Base-by-base conservation (phyloP, 2,797 vertebrate species). In the Lithobates pipiens region DNA sequence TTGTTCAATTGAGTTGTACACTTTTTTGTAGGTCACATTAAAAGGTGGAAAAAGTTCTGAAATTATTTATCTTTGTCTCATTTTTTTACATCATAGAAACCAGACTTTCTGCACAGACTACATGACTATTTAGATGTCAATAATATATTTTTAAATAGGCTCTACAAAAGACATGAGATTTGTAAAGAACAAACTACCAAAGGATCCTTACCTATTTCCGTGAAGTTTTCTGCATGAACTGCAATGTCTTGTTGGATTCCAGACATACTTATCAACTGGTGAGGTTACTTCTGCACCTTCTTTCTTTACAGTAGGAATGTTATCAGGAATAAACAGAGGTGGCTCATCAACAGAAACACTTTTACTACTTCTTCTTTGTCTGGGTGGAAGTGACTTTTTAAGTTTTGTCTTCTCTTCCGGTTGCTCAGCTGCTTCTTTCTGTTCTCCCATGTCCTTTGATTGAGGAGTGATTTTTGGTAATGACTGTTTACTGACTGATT, bases 161-260 rank as follows among this genome's bases (percentile, higher is more conserved):
- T 39, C 36, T 39, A 39, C 44, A 2, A 46, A 15, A 50, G 3
- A 50, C 15, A 13, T 54, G 4, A 57, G 15, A 57, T 13, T 13
- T 46, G 21, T 57, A 57, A 18, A 57, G 50, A 18, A 21, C 50
- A 57, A 61, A 9, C 54, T 8, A 61, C 0, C 54, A 61, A 67
- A 67, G 84, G 90, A 89, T 93, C 94, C 92, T 39, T 94, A 99
- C 98, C 95, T 97, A 94, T 99, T 99, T 90, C 95, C 97, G 92
- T 99, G 98, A 65, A 97, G 96, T 90, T 98, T 98, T 93, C 94
- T 97, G 93, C 98, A 99, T 90, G 98, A 95, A 85, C 96, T 97
- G 90, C 98, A 99, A 46, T 97, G 96, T 88, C 97, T 99, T 95
- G 92, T 98, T 90, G 97, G 97, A 88, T 97, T 97, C 97, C 97